Evolutionary conservation across 2,797 vertebrate genomes (phyloP), one percentile per base, ranked within the genome.

Genomic region (Sebastes umbrosus): DNA sequence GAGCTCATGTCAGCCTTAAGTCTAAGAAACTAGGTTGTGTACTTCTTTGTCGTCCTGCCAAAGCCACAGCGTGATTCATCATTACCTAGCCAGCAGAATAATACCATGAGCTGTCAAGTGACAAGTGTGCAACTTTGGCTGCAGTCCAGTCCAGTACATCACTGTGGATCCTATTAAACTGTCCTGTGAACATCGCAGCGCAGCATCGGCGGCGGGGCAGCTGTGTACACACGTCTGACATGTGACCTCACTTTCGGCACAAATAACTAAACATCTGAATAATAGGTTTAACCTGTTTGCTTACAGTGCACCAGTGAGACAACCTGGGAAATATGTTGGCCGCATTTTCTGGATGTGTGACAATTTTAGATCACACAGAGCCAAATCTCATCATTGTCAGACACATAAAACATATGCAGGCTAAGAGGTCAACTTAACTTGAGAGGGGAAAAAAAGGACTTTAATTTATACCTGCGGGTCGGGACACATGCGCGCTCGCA

Each of bases 161-260:
- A 77, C 85, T 71, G 86, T 79, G 85, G 83, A 92, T 92, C 89
- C 87, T 80, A 89, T 93, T 91, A 91, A 92, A 90, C 68, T 77
- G 85, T 87, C 77, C 80, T 69, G 74, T 81, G 85, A 87, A 89
- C 82, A 60, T 39, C 2, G 27, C 70, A 62, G 84, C 66, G 52
- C 68, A 79, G 73, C 22, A 5, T 14, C 58, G 71, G 78, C 46
- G 29, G 24, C 3, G 29, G 55, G 75, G 72, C 70, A 84, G 84
- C 84, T 83, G 84, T 75, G 74, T 75, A 72, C 86, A 86, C 79
- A 79, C 74, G 12, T 62, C 71, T 75, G 87, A 83, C 77, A 80
- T 74, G 79, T 82, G 90, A 90, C 82, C 84, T 64, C 6, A 32
- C 16, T 65, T 59, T 73, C 58, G 43, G 75, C 52, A 76, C 75